These are phyloP conservation scores for Indri indri DNA, from an alignment of 2,113 vertebrate genomes.

Conservation along the genomic window DNA sequence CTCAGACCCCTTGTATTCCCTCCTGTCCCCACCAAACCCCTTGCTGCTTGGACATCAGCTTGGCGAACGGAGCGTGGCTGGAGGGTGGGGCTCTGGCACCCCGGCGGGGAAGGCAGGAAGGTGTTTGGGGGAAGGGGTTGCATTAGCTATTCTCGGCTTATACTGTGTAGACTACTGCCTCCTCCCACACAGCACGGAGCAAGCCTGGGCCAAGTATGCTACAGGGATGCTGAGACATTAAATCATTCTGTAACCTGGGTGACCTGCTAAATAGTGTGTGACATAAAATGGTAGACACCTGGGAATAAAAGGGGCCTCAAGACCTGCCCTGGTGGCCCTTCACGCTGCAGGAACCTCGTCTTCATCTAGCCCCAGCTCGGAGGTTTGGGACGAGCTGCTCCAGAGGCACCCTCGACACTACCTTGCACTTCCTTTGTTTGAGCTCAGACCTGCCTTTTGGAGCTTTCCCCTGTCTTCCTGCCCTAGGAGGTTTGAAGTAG, in stretches of 20 bases:
- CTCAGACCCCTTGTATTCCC: background rate
- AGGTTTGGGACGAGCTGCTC: background rate
- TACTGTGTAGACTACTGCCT: background rate
- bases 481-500: background rate
- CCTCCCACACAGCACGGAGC: background rate
- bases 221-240: background rate
- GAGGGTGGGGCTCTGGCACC: too few relatives aligned
- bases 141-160: accelerated
- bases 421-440: background rate
- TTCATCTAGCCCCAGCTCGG: too few relatives aligned
- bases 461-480: background rate
- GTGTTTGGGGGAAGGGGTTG: accelerated
- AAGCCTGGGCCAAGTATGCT: background rate
- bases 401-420: accelerated
- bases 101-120: background rate
- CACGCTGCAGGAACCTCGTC: background rate
- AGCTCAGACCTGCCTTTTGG: background rate
- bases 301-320: background rate
- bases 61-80: background rate
- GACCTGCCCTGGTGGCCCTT: too few relatives aligned
- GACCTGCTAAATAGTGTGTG: background rate
- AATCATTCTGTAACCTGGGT: background rate
- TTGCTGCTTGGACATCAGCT: background rate
- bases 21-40: too few relatives aligned
- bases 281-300: background rate